A percentile compares a stretch with the other conserved stretches of the same genome.
Conservation (phyloP, 2,888 invertebrate genomes). For the Leucozona laternaria region DNA sequence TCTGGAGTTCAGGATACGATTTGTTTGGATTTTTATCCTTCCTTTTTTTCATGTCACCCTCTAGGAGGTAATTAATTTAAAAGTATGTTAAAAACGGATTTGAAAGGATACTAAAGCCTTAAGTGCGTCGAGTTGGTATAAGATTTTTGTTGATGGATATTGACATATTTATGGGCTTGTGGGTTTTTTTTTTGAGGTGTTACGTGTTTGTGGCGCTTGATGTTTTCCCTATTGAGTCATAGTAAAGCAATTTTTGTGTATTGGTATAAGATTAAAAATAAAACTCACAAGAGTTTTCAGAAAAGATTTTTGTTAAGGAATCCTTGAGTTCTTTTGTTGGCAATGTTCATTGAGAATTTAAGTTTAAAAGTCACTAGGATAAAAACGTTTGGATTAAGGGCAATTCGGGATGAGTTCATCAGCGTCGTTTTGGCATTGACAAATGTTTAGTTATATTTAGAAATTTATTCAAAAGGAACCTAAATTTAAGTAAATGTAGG, state of each 20-base stretch:
- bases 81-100: conserved; percentile 33
- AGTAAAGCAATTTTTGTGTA: neutral
- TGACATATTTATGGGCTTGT: conserved; percentile 2
- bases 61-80: conserved; percentile 61
- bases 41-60: neutral
- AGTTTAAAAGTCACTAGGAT: neutral
- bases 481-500: no score
- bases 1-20: conserved; percentile 24
- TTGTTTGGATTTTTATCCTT: conserved; percentile 38
- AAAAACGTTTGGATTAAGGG: neutral
- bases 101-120: conserved; percentile 23
- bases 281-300: neutral
- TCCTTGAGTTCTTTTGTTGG: neutral
- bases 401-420: neutral
- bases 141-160: conserved; percentile 1
- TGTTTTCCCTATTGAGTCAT: neutral
- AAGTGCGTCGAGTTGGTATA: neutral
- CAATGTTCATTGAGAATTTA: neutral
- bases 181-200: neutral
- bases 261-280: neutral
- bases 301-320: neutral
- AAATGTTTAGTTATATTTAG: neutral
- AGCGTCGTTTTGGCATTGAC: neutral
- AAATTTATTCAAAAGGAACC: neutral
- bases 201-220: neutral